Evolutionary conservation across 2,888 invertebrate species (phyloP).

Genomic region (Colostygia pectinataria): DNA sequence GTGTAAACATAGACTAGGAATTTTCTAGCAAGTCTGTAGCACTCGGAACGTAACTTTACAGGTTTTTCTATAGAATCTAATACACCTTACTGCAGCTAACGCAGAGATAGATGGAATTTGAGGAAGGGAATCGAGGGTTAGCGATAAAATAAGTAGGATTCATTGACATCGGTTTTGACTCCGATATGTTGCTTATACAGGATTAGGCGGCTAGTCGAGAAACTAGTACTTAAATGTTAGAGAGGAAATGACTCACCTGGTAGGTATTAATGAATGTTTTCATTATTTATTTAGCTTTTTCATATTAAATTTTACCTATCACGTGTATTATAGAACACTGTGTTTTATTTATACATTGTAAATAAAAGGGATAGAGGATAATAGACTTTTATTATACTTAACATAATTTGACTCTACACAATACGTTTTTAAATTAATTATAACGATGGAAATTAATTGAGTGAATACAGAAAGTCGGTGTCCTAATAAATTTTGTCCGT

Average conservation of each 20-base stretch:
- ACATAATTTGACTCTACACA: too few species aligned
- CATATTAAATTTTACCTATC: too few species aligned
- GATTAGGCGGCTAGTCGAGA: slow-evolving; percentile 46
- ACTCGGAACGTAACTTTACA: slow-evolving; percentile 43
- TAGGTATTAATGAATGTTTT: too few species aligned
- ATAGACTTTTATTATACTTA: too few species aligned
- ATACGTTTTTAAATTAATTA: too few species aligned
- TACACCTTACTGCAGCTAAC: slow-evolving; percentile 15
- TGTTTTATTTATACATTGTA: too few species aligned
- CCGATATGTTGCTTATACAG: slow-evolving; percentile 64
- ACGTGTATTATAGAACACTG: too few species aligned
- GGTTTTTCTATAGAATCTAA: slow-evolving; percentile 45
- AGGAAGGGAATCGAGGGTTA: slow-evolving; percentile 47
- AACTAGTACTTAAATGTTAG: slow-evolving; percentile 42
- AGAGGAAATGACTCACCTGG: background rate
- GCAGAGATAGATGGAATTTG: slow-evolving; percentile 4
- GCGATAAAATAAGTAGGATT: slow-evolving; percentile 67
- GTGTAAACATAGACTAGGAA: slow-evolving; percentile 34
- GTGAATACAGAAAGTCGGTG: too few species aligned
- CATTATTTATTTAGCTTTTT: too few species aligned
- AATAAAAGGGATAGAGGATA: too few species aligned
- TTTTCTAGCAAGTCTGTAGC: slow-evolving; percentile 38
- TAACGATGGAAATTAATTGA: too few species aligned
- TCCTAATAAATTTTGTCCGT: too few species aligned
- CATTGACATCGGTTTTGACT: slow-evolving; percentile 70